Evolutionary conservation across 1,140 invertebrate genomes (phyloP), one percentile per base, ranked within the genome.

Genomic region (Drosophila persimilis): DNA sequence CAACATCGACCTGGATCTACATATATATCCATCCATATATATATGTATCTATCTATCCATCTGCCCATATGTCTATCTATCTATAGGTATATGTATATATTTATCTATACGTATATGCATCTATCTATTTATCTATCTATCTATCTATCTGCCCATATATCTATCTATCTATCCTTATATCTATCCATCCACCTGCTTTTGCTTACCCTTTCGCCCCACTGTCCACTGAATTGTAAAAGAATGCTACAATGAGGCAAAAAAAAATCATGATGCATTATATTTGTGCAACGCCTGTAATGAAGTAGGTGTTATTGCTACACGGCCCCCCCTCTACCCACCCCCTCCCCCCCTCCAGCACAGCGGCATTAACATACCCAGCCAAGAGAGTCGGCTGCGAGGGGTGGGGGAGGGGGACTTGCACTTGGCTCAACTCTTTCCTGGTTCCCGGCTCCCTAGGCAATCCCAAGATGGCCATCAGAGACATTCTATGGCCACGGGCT

Each of bases 301-400:
- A 84, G 80, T 76, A 83, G 80, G 80, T 83, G 80, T 83, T 83
- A 76, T 57, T 54, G 41, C 51, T n/a, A 50, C 45, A 60, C 31
- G 26, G 8, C n/a, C 26, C 26, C 8, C 26, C 46, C 20, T n/a
- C 45, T 15, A 15, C 15, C 15, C 15, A 4, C 11, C 41, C 2
- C 41, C 17, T 2, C 41, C 15, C 5, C 41, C 3, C 13, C 29
- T 6, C 15, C 9, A 47, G 31, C 26, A 54, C 26, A 54, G n/a
- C 45, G 29, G 11, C 43, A 73, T 73, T 72, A 69, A 69, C 66
- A 69, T 69, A 69, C 52, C 26, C 64, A 69, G 64, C 45, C 66
- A 70, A 69, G 63, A 70, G 66, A 57, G 65, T 69, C 65, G 65
- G 44, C 0, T 17, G 17, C 17, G 17, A 17, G 17, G 17, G 17